Conservation (phyloP, 2,888 invertebrate species). For the Xestia xanthographa region DNA sequence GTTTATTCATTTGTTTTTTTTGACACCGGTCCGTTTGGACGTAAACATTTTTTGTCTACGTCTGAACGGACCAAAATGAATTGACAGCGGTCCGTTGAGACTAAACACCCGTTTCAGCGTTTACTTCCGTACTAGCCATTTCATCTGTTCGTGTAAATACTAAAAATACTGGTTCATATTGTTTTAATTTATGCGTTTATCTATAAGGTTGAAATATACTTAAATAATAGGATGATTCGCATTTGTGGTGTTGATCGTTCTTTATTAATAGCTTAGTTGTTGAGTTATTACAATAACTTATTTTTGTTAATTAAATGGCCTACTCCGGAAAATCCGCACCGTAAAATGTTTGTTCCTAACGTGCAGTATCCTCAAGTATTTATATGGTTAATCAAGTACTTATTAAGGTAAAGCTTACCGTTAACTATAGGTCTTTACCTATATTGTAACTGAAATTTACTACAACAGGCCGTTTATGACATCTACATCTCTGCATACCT, state of each 20-base stretch:
- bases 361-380: slow-evolving; percentile 26
- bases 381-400: slow-evolving; percentile 11
- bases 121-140: background rate
- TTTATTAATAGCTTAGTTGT: background rate
- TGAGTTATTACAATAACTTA: background rate
- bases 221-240: background rate
- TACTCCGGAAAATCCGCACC: slow-evolving; percentile 15
- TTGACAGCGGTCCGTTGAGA: no score
- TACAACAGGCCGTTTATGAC: background rate
- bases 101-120: no score
- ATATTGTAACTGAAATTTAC: background rate
- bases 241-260: background rate
- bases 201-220: background rate
- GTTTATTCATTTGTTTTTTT: no score
- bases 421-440: background rate
- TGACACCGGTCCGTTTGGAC: no score
- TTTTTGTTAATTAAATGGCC: background rate
- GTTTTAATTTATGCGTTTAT: no score
- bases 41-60: no score
- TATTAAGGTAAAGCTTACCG: background rate
- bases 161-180: no score
- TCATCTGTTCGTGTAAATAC: background rate
- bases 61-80: no score
- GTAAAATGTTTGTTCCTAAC: slow-evolving; percentile 3
- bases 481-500: background rate